Percentiles rank a stretch among this genome's conserved stretches.
These are phyloP conservation scores for Kuschelorhynchus macadamiae DNA, from an alignment of 2,888 invertebrate species.

Conservation along the genomic window DNA sequence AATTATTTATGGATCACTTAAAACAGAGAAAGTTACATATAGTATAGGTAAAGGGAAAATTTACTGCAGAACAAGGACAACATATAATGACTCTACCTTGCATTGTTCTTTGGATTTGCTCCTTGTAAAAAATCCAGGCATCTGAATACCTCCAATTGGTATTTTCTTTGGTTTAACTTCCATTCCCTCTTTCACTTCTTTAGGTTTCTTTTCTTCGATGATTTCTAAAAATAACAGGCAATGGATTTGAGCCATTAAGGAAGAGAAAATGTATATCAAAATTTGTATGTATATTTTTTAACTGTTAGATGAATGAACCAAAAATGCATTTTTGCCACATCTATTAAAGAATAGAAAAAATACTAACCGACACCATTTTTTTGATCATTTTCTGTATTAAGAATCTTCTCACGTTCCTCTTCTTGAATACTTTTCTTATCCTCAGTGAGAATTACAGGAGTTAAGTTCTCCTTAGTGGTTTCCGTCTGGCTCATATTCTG, in stretches of 20 bases:
- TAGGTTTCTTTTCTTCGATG: conserved; percentile 69
- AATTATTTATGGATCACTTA: no score
- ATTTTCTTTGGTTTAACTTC: conserved; percentile 87
- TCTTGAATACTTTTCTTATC: conserved; percentile 79
- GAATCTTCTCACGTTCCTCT: conserved; percentile 75
- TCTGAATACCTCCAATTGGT: conserved; percentile 89
- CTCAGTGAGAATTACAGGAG: conserved; percentile 66
- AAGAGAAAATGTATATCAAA: no score
- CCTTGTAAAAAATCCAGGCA: conserved; percentile 88
- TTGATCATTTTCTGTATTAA: conserved; percentile 75
- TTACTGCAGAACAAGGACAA: no score
- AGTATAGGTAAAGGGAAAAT: no score
- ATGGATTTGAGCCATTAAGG: no score
- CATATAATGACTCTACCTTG: no score
- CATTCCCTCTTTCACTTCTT: conserved; percentile 77
- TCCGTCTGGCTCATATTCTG: conserved; percentile 52
- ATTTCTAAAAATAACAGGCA: no score
- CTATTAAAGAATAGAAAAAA: no score
- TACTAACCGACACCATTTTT: conserved; percentile 55
- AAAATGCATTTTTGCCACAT: no score
- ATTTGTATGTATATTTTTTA: no score
- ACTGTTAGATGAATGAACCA: no score
- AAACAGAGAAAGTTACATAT: no score
- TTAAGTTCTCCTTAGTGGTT: conserved; percentile 56
- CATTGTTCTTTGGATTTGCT: conserved; percentile 81